phyloP scores from a whole-genome alignment of 1,140 invertebrate genomes.

The Drosophila oshimai region DNA sequence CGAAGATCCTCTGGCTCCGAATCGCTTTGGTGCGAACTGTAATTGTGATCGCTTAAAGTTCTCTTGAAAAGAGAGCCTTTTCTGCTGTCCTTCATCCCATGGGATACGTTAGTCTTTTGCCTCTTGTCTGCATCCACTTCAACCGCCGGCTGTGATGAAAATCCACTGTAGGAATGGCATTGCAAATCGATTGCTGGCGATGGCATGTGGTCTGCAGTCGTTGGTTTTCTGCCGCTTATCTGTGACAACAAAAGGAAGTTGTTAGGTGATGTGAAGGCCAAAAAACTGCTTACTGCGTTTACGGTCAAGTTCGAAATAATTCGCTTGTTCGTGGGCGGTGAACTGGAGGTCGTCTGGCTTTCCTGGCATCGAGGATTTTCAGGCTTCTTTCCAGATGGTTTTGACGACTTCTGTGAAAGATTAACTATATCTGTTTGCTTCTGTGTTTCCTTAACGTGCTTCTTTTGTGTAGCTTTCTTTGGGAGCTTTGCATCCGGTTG shows the following conservation, averaged over 20 bases:
- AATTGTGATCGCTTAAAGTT: neutral
- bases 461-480: neutral
- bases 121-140: too few species aligned
- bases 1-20: too few species aligned
- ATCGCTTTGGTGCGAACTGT: too few species aligned
- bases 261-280: slow-evolving; percentile 34
- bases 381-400: neutral
- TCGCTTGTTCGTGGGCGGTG: neutral
- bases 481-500: neutral
- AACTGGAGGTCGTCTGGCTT: too few species aligned
- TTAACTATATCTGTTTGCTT: too few species aligned
- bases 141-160: too few species aligned
- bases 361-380: neutral
- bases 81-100: neutral
- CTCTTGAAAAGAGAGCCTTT: too few species aligned
- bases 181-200: slow-evolving; percentile 18
- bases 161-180: neutral
- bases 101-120: too few species aligned
- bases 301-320: neutral
- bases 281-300: slow-evolving; percentile 8
- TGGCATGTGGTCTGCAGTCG: slow-evolving; percentile 3
- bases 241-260: slow-evolving; percentile 54
- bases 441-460: too few species aligned
- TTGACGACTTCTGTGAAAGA: neutral
- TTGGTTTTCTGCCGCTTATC: slow-evolving; percentile 9